These are phyloP conservation scores for Zosterops borbonicus DNA, from an alignment of 2,113 vertebrate genomes.

Conservation along the genomic window DNA sequence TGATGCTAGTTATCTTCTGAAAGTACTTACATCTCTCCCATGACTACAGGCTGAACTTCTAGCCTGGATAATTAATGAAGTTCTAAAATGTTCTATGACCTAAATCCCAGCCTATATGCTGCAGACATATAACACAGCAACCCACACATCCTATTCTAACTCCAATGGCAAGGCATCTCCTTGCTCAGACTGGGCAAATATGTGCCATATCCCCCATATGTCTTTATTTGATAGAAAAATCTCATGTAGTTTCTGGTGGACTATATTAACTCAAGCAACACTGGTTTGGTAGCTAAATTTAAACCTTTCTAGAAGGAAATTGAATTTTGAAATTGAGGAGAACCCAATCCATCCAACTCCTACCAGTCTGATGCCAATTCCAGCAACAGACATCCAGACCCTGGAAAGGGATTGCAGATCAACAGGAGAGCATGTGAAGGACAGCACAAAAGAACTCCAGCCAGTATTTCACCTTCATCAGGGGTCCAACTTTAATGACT, in stretches of 20 bases:
- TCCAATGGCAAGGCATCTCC: not conserved
- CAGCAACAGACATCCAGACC: not conserved
- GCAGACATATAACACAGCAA: not conserved
- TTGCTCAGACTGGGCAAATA: not conserved
- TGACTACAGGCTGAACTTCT: not conserved
- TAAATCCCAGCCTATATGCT: not conserved
- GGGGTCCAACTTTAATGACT: accelerated
- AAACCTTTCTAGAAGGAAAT: not conserved
- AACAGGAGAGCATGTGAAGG: not conserved
- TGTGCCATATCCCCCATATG: not conserved
- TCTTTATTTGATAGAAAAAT: not conserved
- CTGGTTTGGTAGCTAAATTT: not conserved
- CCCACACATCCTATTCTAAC: not conserved
- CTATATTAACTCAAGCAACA: not conserved
- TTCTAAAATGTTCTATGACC: accelerated
- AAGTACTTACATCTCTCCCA: not conserved
- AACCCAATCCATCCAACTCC: not conserved
- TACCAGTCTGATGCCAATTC: not conserved
- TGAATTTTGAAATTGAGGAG: not conserved
- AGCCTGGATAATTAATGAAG: not conserved
- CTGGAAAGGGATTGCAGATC: not conserved
- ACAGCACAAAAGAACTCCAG: not conserved
- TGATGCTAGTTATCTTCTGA: not conserved
- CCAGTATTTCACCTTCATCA: not conserved
- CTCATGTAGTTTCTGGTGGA: not conserved